A percentile compares a stretch with the other conserved stretches of the same genome.
Evolutionary conservation across 2,113 vertebrate genomes (phyloP).

Genomic region (Myiagra hebetior): DNA sequence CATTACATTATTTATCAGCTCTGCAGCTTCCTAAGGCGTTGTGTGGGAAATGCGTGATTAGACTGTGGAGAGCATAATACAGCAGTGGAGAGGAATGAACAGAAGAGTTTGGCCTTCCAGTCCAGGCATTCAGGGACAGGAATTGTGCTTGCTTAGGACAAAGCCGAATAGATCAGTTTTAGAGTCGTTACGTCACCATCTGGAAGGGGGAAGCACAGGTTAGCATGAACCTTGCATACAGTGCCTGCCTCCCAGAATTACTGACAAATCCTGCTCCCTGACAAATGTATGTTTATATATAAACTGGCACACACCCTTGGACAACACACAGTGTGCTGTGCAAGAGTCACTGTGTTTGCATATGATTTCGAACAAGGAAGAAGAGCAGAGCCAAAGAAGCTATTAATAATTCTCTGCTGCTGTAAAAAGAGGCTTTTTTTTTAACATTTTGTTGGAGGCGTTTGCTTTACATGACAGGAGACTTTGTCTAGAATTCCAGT

Average conservation of each 20-base stretch:
- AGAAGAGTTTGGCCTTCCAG: not conserved
- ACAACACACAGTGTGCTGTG: not conserved
- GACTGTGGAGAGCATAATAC: not conserved
- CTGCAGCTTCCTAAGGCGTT: not conserved
- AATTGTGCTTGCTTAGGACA: not conserved
- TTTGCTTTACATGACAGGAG: not conserved
- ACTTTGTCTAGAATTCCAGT: not conserved
- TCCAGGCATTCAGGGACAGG: not conserved
- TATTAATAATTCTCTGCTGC: not conserved
- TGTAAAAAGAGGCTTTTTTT: not conserved
- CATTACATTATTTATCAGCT: slow-evolving; percentile 10
- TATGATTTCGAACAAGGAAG: not conserved
- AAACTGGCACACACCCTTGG: slow-evolving; percentile 36
- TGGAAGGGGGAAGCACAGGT: not conserved
- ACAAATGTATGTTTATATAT: not conserved
- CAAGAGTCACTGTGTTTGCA: not conserved
- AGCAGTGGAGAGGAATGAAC: not conserved
- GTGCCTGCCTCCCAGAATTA: not conserved
- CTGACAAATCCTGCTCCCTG: not conserved
- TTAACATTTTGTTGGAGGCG: not conserved
- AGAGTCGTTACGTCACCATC: not conserved
- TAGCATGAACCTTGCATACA: not conserved
- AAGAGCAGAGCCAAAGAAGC: not conserved
- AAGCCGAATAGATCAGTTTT: not conserved
- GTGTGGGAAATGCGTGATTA: not conserved